Evolutionary conservation across 2,888 invertebrate genomes (phyloP).

Genomic region (Agonopterix subpropinquella): DNA sequence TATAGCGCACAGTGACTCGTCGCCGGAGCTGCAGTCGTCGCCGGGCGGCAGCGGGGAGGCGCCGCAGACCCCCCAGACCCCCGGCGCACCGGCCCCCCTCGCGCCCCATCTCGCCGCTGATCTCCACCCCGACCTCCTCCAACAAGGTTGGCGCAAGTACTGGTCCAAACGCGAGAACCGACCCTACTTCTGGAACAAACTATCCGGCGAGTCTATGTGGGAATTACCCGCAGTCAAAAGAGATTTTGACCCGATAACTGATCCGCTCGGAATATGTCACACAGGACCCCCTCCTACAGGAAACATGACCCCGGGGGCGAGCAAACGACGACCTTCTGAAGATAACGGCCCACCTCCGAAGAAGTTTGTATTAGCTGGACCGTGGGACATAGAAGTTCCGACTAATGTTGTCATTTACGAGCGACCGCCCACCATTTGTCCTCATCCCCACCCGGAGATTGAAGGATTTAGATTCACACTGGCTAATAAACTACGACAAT

Average conservation of each 20-base stretch:
- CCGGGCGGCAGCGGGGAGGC: constrained; percentile 52
- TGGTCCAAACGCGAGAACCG: constrained; percentile 97
- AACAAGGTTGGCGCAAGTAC: constrained; percentile 97
- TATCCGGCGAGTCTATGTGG: constrained; percentile 97
- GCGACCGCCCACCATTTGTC: constrained; percentile 87
- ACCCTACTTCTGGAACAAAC: constrained; percentile 97
- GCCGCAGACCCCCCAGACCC: constrained; percentile 76
- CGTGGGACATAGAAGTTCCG: constrained; percentile 95
- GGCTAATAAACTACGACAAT: constrained; percentile 89
- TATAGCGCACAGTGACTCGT: constrained; percentile 54
- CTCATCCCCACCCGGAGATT: constrained; percentile 96
- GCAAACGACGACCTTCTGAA: constrained; percentile 87
- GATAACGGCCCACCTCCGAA: constrained; percentile 88
- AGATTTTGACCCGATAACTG: constrained; percentile 93
- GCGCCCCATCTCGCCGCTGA: constrained; percentile 65
- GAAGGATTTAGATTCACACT: constrained; percentile 91
- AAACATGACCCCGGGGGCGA: constrained; percentile 72
- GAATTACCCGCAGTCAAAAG: constrained; percentile 91
- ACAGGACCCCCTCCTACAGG: constrained; percentile 60
- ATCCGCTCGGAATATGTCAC: constrained; percentile 89
- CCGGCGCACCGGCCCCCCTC: constrained; percentile 74
- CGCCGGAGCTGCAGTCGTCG: constrained; percentile 62
- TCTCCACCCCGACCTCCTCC: constrained; percentile 70
- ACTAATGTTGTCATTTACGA: constrained; percentile 95
- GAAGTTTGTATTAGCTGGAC: constrained; percentile 91